Evolutionary conservation across 2,888 invertebrate species (phyloP).

Genomic region (Julus scanicus): DNA sequence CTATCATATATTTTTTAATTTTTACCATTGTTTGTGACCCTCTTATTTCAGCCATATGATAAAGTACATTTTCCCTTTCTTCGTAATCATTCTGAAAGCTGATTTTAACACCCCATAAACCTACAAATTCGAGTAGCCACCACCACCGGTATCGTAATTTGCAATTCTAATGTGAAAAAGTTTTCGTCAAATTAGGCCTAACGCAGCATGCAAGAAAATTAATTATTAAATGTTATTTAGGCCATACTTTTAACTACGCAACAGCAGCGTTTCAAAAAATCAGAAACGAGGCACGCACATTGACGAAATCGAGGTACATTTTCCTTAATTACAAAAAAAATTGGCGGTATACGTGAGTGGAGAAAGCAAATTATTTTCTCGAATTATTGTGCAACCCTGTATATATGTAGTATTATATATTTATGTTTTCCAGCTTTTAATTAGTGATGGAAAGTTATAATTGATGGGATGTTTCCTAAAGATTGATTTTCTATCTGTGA

Average conservation of each 20-base stretch:
- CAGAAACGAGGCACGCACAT: neutral
- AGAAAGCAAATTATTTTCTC: neutral
- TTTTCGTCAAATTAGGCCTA: constrained; percentile 15
- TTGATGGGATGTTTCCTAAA: no score
- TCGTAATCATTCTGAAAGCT: neutral
- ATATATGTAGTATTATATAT: neutral
- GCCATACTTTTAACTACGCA: neutral
- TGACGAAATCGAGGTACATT: neutral
- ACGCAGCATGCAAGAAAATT: constrained; percentile 31
- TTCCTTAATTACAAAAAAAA: constrained; percentile 25
- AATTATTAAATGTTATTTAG: constrained; percentile 39
- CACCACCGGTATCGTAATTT: neutral
- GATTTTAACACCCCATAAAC: constrained; percentile 9
- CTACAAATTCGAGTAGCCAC: constrained; percentile 30
- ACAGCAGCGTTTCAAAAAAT: neutral
- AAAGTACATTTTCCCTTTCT: neutral
- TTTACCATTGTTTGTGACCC: no score
- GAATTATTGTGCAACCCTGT: neutral
- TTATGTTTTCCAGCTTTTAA: neutral
- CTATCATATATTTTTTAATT: no score
- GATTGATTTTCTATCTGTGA: no score
- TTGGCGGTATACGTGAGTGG: neutral
- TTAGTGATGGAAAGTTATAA: no score
- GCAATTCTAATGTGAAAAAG: constrained; percentile 40
- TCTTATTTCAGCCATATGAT: no score